phyloP scores from a whole-genome alignment of 2,797 vertebrate genomes.

The Lacerta viridis region DNA sequence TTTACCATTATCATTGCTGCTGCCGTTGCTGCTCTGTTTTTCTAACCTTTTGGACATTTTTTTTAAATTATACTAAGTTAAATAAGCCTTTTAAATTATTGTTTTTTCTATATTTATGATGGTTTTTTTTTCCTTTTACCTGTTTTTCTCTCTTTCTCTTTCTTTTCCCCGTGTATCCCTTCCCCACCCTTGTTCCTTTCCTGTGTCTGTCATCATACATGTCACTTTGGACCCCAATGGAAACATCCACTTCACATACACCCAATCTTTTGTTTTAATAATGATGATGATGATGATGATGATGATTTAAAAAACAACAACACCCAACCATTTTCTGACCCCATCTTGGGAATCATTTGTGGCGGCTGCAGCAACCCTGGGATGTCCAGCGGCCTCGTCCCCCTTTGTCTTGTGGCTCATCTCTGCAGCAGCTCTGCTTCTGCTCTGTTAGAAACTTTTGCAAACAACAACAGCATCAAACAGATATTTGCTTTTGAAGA shows the following conservation, averaged over 20 bases:
- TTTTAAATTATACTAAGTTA: conserved; percentile 81
- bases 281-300: too few relatives aligned
- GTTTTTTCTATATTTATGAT: conserved; percentile 94
- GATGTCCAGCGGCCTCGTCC: conserved; percentile 89
- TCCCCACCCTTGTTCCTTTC: conserved; percentile 71
- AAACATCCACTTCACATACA: conserved; percentile 86
- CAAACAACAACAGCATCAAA: conserved; percentile 58
- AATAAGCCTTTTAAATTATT: conserved; percentile 86
- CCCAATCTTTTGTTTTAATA: conserved; percentile 77
- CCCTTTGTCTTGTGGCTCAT: conserved; percentile 90
- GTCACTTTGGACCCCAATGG: conserved; percentile 90
- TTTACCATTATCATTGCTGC: conserved; percentile 68
- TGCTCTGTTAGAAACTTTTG: conserved; percentile 88
- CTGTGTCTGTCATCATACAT: conserved; percentile 83
- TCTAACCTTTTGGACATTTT: conserved; percentile 80
- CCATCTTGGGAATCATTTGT: conserved; percentile 79
- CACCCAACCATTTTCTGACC: conserved; percentile 64
- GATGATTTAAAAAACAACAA: background rate
- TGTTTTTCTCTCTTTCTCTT: conserved; percentile 81
- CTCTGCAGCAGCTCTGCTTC: conserved; percentile 87
- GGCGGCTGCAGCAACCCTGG: conserved; percentile 88
- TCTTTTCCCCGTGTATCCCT: conserved; percentile 74
- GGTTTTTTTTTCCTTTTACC: conserved; percentile 91
- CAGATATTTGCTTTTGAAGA: conserved; percentile 78
- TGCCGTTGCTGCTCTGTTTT: conserved; percentile 69